Base-by-base conservation (phyloP, 1,140 invertebrate genomes). In the Steinernema feltiae region DNA sequence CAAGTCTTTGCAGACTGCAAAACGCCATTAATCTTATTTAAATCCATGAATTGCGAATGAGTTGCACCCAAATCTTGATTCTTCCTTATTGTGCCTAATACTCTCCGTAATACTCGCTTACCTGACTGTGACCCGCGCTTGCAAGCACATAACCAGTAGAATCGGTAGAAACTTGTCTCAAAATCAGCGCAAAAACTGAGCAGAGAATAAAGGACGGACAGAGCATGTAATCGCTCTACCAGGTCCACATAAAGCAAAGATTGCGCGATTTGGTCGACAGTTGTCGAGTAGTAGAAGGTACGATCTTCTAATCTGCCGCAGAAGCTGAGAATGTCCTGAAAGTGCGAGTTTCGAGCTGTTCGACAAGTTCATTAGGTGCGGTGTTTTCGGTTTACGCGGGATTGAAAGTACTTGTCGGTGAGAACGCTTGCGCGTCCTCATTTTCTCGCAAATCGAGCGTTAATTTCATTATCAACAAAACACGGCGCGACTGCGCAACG, bases 61-160 rank as follows among this genome's bases (percentile, higher is more conserved):
- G 35, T 7, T 41, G 7, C 18, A 41, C 7, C 35, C 35, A 41
- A n/a, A n/a, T n/a, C n/a, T n/a, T n/a, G n/a, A n/a, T n/a, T n/a
- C n/a, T n/a, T n/a, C n/a, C n/a, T n/a, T n/a, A n/a, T n/a, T n/a
- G n/a, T n/a, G n/a, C n/a, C n/a, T n/a, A n/a, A n/a, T n/a, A n/a
- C n/a, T n/a, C n/a, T n/a, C n/a, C n/a, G 35, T 41, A 18, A 41
- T 41, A 41, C 7, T 41, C n/a, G 35, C 53, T 63, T 15, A 63
- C 53, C 53, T 63, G 53, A 63, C 53, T 63, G 53, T 63, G 53
- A 7, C 53, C 53, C 24, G 53, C 53, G 24, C 53, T 63, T 17
- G 53, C 53, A 63, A 63, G 53, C 15, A 63, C 53, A 27, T 63
- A 63, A 63, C 53, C 53, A 63, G 7, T 63, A 3, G 53, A 63